A percentile compares a stretch with the other conserved stretches of the same genome.
These are phyloP conservation scores for Eupithecia centaureata DNA, from an alignment of 2,888 invertebrate genomes.

Conservation along the genomic window DNA sequence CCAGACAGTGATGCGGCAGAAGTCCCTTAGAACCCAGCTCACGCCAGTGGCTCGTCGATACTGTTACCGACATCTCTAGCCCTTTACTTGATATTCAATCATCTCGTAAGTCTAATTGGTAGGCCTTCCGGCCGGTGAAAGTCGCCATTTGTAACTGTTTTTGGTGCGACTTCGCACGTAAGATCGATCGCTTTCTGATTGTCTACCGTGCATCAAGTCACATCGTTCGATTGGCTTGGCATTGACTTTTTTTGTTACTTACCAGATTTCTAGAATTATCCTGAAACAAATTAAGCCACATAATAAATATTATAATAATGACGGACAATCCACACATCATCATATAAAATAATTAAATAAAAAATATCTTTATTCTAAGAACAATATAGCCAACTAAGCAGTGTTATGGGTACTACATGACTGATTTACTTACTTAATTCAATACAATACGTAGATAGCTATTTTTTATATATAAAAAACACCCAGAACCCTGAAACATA, in stretches of 20 bases:
- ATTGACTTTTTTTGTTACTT: not conserved
- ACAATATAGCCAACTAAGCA: too few relatives aligned
- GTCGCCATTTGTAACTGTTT: slow-evolving; percentile 61
- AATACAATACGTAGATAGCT: too few relatives aligned
- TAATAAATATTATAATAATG: too few relatives aligned
- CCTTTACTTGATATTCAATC: slow-evolving; percentile 52
- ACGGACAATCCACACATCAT: too few relatives aligned
- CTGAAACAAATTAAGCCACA: not conserved
- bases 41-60: slow-evolving; percentile 40
- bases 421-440: too few relatives aligned
- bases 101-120: slow-evolving; percentile 62
- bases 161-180: slow-evolving; percentile 61
- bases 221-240: not conserved
- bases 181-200: slow-evolving; percentile 48
- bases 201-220: slow-evolving; percentile 21
- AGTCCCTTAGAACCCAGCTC: slow-evolving; percentile 32
- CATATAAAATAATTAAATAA: too few relatives aligned
- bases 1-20: slow-evolving; percentile 34
- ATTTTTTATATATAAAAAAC: too few relatives aligned
- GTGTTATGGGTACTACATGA: too few relatives aligned
- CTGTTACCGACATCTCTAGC: slow-evolving; percentile 54
- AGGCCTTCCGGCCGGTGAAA: slow-evolving; percentile 75
- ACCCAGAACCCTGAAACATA: too few relatives aligned
- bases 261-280: not conserved
- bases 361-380: too few relatives aligned